phyloP scores from a whole-genome alignment of 2,113 vertebrate genomes.

The Tauraco erythrolophus region DNA sequence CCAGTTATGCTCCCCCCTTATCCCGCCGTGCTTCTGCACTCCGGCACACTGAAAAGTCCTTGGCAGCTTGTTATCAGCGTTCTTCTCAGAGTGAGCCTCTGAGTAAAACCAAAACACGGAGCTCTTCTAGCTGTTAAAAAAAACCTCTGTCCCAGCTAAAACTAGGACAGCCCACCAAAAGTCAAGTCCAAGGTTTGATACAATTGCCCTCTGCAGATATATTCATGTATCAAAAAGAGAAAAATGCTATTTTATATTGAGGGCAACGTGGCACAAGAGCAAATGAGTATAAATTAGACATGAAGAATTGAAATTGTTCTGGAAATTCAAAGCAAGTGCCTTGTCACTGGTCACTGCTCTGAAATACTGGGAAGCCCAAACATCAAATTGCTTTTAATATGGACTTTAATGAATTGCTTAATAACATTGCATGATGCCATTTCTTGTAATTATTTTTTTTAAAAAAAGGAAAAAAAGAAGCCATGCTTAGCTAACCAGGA shows the following conservation, averaged over 20 bases:
- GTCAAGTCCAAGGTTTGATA: not conserved
- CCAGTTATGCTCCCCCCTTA: too few species aligned
- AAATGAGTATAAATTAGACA: not conserved
- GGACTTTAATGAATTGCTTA: not conserved
- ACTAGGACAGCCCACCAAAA: too few species aligned
- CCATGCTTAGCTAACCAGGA: not conserved
- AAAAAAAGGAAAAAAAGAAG: not conserved
- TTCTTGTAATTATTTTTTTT: not conserved
- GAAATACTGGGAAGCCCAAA: not conserved
- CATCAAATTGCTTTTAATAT: not conserved
- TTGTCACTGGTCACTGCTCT: not conserved
- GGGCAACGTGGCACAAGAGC: not conserved
- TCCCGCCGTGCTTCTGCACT: too few species aligned
- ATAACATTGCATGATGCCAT: not conserved
- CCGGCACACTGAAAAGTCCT: too few species aligned
- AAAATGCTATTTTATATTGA: not conserved
- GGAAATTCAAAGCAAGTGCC: not conserved
- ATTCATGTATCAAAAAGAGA: not conserved
- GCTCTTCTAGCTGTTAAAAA: too few species aligned
- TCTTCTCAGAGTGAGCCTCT: too few species aligned
- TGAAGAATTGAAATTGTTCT: not conserved
- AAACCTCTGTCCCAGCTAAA: too few species aligned
- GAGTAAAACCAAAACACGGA: too few species aligned
- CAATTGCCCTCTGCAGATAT: not conserved
- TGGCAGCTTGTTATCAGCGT: too few species aligned